phyloP scores from a whole-genome alignment of 2,888 invertebrate species.

The Scotopteryx bipunctaria region DNA sequence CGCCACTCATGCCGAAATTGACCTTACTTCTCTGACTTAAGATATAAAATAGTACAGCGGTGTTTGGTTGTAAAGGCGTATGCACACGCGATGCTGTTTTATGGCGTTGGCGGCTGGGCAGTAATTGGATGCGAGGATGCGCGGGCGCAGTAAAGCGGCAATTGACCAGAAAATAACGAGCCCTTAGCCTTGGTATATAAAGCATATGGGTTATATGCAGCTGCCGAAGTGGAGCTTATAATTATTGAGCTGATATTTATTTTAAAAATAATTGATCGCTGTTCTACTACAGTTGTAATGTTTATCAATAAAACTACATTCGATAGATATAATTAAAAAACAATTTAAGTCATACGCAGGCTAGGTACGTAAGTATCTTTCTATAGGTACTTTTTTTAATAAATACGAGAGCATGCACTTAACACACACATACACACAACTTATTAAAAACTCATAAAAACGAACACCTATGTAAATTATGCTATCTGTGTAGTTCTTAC shows the following conservation, averaged over 20 bases:
- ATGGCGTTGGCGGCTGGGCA: slow-evolving; percentile 78
- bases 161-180: slow-evolving; percentile 84
- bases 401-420: no score
- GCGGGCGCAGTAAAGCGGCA: slow-evolving; percentile 81
- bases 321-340: no score
- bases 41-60: slow-evolving; percentile 36
- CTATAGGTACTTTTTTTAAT: no score
- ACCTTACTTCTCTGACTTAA: slow-evolving; percentile 12
- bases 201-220: slow-evolving; percentile 69
- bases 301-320: no score
- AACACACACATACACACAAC: neutral
- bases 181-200: slow-evolving; percentile 59
- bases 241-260: slow-evolving; percentile 44
- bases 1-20: slow-evolving; percentile 21
- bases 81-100: slow-evolving; percentile 52
- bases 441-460: neutral
- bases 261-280: slow-evolving; percentile 14
- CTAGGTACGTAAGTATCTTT: no score
- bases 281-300: slow-evolving; percentile 1
- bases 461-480: no score
- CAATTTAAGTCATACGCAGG: no score
- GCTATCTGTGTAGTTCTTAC: slow-evolving; percentile 2
- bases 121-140: slow-evolving; percentile 83
- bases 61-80: slow-evolving; percentile 43
- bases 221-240: slow-evolving; percentile 62